phyloP scores from a whole-genome alignment of 2,113 vertebrate species.

The Nesogale talazaci region DNA sequence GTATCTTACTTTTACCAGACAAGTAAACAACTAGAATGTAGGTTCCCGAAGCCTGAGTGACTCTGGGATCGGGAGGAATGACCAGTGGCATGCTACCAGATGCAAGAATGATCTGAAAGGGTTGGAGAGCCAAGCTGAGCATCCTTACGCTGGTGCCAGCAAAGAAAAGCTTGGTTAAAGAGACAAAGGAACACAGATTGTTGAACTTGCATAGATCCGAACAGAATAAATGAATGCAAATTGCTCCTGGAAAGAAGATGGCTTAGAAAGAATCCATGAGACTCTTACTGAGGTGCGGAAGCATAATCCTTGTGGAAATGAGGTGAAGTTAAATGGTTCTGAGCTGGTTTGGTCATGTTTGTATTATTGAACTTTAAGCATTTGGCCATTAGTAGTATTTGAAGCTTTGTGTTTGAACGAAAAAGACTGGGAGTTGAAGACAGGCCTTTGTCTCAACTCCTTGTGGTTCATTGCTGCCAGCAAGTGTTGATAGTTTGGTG shows the following conservation, averaged over 20 bases:
- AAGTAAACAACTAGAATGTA: neutral
- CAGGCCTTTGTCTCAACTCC: neutral
- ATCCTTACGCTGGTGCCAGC: neutral
- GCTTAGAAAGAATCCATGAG: neutral
- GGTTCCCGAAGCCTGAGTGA: neutral
- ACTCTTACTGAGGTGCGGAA: neutral
- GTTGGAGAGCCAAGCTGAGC: neutral
- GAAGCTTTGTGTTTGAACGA: neutral
- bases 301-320: neutral
- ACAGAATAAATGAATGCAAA: neutral
- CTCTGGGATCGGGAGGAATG: neutral
- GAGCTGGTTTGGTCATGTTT: neutral
- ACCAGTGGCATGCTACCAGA: neutral
- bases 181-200: neutral
- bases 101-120: neutral
- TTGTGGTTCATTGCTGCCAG: neutral
- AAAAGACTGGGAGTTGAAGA: neutral
- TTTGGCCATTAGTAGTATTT: neutral
- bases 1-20: neutral
- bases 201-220: neutral
- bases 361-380: neutral
- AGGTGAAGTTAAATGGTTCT: neutral
- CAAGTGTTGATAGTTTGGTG: too few relatives aligned
- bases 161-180: neutral
- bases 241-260: neutral